Percentiles rank a stretch among this genome's conserved stretches.
phyloP scores from a whole-genome alignment of 2,113 vertebrate species.

The Theristicus caerulescens region DNA sequence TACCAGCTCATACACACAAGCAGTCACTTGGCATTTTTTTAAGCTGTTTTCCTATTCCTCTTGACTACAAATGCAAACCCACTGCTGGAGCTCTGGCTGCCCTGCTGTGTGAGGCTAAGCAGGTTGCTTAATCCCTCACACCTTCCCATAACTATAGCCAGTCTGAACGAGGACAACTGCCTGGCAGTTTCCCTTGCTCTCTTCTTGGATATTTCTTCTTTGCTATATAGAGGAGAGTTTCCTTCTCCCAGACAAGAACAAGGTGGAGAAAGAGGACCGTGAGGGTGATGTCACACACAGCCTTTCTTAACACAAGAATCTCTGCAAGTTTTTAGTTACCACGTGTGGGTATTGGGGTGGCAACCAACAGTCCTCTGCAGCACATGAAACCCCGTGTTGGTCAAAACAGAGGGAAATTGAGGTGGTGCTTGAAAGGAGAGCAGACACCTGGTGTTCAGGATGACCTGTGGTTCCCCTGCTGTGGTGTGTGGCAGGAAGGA shows the following conservation, averaged over 20 bases:
- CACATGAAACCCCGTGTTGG: not conserved
- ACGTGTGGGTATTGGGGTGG: not conserved
- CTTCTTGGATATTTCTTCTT: not conserved
- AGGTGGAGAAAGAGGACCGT: not conserved
- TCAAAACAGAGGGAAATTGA: not conserved
- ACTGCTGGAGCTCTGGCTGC: not conserved
- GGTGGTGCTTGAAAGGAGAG: not conserved
- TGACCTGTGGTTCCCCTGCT: not conserved
- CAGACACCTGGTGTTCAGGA: not conserved
- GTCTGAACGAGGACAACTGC: not conserved
- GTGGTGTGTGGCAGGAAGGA: not conserved
- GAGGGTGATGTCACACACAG: not conserved
- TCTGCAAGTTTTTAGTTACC: not conserved
- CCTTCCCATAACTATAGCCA: not conserved
- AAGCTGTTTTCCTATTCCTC: slow-evolving; percentile 24
- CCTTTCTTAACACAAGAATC: not conserved
- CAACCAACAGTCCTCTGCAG: not conserved
- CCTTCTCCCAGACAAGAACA: not conserved
- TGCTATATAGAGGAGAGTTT: not conserved
- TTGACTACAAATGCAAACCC: not conserved
- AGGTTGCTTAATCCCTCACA: not conserved
- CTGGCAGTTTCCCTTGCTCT: not conserved
- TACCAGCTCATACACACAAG: not conserved
- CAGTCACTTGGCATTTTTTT: slow-evolving; percentile 1
- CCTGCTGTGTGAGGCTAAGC: not conserved